Evolutionary conservation across 2,888 invertebrate genomes (phyloP).

Genomic region (Strigamia maritima): DNA sequence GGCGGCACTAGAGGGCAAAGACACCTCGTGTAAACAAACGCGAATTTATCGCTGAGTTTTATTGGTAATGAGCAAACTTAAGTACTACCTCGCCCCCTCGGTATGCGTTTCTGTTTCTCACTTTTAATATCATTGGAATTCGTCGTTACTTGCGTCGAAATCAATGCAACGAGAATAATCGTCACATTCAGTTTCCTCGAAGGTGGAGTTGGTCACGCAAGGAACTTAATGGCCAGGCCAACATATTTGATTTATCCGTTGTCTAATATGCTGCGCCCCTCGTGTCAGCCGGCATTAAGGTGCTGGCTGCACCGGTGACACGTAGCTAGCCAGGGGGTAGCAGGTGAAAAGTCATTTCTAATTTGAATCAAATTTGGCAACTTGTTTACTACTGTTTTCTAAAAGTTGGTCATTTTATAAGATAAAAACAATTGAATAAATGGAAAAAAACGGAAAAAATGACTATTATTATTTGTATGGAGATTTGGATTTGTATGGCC

Average conservation of each 20-base stretch:
- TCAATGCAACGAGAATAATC: neutral
- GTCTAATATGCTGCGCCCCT: neutral
- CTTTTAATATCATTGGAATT: neutral
- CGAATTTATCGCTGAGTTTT: neutral
- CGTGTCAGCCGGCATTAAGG: neutral
- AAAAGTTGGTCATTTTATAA: no score
- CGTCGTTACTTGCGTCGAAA: neutral
- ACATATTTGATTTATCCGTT: neutral
- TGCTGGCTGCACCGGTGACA: neutral
- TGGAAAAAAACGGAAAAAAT: no score
- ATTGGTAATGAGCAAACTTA: neutral
- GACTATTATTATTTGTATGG: no score
- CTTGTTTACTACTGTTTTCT: neutral
- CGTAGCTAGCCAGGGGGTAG: neutral
- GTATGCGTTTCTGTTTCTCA: neutral
- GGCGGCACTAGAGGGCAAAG: neutral
- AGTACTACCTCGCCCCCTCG: neutral
- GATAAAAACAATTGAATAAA: no score
- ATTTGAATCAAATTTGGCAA: neutral
- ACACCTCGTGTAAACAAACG: slow-evolving; percentile 6
- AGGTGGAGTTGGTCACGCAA: neutral
- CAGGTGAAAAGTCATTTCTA: neutral
- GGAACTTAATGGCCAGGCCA: neutral
- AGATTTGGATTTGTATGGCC: no score
- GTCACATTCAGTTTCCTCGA: neutral